Percentiles rank a stretch among this genome's conserved stretches.
These are phyloP conservation scores for Balanococcus diminutus DNA, from an alignment of 2,888 invertebrate species.

Conservation along the genomic window DNA sequence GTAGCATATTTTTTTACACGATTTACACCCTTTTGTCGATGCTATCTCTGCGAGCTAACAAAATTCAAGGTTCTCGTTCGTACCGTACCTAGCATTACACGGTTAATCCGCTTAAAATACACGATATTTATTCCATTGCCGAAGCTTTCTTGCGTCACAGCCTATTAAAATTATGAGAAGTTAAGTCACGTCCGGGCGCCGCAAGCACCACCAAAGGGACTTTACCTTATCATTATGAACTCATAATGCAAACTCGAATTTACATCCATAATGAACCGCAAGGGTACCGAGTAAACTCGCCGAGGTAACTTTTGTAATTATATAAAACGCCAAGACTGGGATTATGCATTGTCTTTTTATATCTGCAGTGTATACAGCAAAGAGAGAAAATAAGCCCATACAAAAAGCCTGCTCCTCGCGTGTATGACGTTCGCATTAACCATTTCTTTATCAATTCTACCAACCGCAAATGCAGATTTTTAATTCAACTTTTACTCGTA, in stretches of 20 bases:
- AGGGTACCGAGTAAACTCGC: constrained; percentile 28
- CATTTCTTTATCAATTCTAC: constrained; percentile 6
- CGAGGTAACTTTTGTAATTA: constrained; percentile 52
- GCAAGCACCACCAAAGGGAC: constrained; percentile 46
- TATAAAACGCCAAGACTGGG: constrained; percentile 25
- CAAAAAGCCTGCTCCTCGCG: not conserved
- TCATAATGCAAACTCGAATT: constrained; percentile 54
- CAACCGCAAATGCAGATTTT: not conserved
- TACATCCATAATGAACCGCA: constrained; percentile 54
- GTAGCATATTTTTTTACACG: not conserved
- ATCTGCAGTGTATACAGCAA: not conserved
- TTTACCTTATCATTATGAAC: constrained; percentile 55
- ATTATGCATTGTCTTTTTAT: constrained; percentile 35
- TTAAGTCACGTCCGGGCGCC: constrained; percentile 52
- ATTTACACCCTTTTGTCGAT: not conserved
- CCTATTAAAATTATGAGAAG: constrained; percentile 48
- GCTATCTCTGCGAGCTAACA: not conserved
- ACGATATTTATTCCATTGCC: constrained; percentile 21
- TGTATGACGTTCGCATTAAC: not conserved
- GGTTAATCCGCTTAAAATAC: constrained; percentile 22
- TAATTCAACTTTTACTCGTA: not conserved
- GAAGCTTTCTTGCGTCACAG: constrained; percentile 43
- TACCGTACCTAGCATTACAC: not conserved
- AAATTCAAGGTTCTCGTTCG: not conserved
- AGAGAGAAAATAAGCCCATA: not conserved